Percentiles rank a stretch among this genome's conserved stretches.
These are phyloP conservation scores for Catamblyrhynchus diadema DNA, from an alignment of 2,797 vertebrate species.

Conservation along the genomic window DNA sequence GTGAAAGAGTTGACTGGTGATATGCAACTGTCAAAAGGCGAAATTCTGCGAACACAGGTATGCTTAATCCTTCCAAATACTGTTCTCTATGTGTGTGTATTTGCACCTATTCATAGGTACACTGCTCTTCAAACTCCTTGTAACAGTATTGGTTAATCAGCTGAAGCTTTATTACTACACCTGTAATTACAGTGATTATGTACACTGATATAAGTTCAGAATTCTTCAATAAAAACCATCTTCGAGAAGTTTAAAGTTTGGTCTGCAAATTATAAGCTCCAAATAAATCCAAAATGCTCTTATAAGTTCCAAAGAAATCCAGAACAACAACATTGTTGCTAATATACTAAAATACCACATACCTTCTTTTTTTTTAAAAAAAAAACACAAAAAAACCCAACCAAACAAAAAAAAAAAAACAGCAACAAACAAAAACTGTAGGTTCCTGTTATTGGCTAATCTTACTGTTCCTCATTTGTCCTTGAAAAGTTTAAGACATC, in stretches of 20 bases:
- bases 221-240: not conserved
- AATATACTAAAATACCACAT: not conserved
- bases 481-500: not conserved
- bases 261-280: not conserved
- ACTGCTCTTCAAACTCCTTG: not conserved
- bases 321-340: not conserved
- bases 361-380: not conserved
- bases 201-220: not conserved
- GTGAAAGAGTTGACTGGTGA: slow-evolving; percentile 97
- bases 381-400: not conserved
- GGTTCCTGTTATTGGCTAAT: not conserved
- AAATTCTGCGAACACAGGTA: slow-evolving; percentile 93
- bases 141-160: not conserved
- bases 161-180: not conserved
- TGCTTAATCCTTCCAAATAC: not conserved
- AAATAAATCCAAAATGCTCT: not conserved
- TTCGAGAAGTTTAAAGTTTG: not conserved
- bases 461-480: not conserved
- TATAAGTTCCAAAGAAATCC: not conserved
- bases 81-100: not conserved
- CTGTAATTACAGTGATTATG: not conserved
- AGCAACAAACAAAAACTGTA: not conserved
- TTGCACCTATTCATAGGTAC: not conserved
- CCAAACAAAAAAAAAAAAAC: not conserved
- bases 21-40: slow-evolving; percentile 98